phyloP scores from a whole-genome alignment of 2,113 vertebrate genomes.

The Callospermophilus lateralis region DNA sequence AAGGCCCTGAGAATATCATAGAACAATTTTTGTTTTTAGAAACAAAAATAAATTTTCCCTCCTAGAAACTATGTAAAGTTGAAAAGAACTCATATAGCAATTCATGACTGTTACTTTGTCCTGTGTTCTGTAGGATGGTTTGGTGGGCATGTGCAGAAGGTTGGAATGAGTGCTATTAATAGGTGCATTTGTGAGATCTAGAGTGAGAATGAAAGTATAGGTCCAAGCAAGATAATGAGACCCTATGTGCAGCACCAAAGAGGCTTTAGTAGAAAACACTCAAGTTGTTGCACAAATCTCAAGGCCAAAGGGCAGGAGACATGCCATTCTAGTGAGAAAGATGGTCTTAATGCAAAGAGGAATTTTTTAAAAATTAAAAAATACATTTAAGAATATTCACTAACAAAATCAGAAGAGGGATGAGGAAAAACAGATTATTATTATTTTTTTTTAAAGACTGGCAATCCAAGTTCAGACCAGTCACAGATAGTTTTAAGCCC shows the following conservation, averaged over 20 bases:
- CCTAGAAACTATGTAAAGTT: not conserved
- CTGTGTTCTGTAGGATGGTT: not conserved
- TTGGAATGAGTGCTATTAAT: not conserved
- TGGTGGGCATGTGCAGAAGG: not conserved
- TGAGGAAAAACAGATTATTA: conserved; percentile 21
- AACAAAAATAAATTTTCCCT: not conserved
- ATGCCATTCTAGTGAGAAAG: not conserved
- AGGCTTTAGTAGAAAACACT: not conserved
- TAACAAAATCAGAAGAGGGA: conserved; percentile 18
- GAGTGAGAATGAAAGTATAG: not conserved
- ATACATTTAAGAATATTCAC: not conserved
- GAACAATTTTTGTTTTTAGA: not conserved
- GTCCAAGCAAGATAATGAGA: not conserved
- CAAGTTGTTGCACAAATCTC: not conserved
- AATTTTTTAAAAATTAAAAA: not conserved
- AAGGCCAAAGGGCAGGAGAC: not conserved
- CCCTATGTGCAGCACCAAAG: not conserved
- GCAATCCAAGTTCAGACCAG: conserved; percentile 4
- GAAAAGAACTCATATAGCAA: not conserved
- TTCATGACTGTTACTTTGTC: not conserved
- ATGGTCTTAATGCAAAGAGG: not conserved
- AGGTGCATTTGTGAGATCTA: not conserved
- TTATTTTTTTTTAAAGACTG: not conserved
- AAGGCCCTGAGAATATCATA: not conserved
- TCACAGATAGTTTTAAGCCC: conserved; percentile 40